Evolutionary conservation across 2,113 vertebrate genomes (phyloP), one percentile per base, ranked within the genome.

Genomic region (Oostethus manadensis): DNA sequence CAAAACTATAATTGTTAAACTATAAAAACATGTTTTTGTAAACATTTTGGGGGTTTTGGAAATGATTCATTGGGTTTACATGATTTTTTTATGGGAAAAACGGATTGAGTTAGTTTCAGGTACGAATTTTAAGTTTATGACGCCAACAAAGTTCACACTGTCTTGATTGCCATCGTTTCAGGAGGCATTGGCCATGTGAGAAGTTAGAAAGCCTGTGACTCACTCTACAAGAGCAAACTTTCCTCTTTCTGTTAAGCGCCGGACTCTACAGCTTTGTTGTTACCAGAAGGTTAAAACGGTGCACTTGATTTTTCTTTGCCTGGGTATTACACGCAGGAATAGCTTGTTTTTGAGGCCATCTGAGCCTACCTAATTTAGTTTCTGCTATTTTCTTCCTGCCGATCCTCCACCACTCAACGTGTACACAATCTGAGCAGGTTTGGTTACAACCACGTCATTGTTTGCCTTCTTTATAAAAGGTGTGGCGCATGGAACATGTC

Each of bases 401-500:
- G 67, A 68, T 64, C 56, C 22, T 15, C 23, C 14, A 10, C 44
- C 3, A n/a, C 46, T 20, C 40, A 60, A n/a, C 42, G 13, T 17
- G 22, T 46, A 47, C 22, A 0, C n/a, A 43, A 23, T 40, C 7
- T 35, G 6, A 14, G 51, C 13, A n/a, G 40, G 8, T 65, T 44
- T 17, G 38, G 51, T 50, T 62, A 61, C 15, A 76, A 53, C 20
- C 42, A 50, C 14, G 10, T 15, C 20, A 58, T 44, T 8, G 22
- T 58, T 55, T 58, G 17, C 23, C 33, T 3, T 48, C 57, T 73
- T 66, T 68, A 40, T 49, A 17, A 42, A 70, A 67, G 18, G 16
- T 56, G 16, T 54, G 20, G 3, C 1, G 53, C 29, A n/a, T n/a
- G n/a, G n/a, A n/a, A n/a, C n/a, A n/a, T 29, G 51, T 53, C 9